Percentiles rank a stretch among this genome's conserved stretches.
Conservation (phyloP, 2,797 vertebrate species). For the Poecilia picta region DNA sequence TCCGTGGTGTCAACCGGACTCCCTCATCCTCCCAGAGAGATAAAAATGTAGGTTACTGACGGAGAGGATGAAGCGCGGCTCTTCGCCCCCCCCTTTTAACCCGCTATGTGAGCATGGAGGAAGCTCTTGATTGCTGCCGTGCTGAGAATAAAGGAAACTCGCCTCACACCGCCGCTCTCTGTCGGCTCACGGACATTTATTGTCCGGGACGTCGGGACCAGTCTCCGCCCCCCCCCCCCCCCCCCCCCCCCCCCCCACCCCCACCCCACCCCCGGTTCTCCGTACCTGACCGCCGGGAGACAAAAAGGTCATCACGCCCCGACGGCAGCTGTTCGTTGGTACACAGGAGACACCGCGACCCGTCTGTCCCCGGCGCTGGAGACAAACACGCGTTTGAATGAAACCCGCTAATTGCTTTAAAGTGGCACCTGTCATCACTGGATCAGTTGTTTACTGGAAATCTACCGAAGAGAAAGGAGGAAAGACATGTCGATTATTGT, state of each 20-base stretch:
- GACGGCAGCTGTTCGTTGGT: slow-evolving; percentile 52
- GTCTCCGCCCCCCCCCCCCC: too few relatives aligned
- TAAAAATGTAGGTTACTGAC: slow-evolving; percentile 26
- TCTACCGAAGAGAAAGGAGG: neutral
- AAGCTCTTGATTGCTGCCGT: neutral
- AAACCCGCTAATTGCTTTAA: slow-evolving; percentile 3
- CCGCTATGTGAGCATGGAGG: slow-evolving; percentile 39
- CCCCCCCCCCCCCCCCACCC: too few relatives aligned
- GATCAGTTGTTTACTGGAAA: neutral
- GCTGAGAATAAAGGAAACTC: slow-evolving; percentile 16
- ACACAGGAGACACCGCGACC: slow-evolving; percentile 1
- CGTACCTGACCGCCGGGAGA: slow-evolving; percentile 70
- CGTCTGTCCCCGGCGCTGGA: neutral
- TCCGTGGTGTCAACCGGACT: slow-evolving; percentile 80
- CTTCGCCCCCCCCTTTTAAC: slow-evolving; percentile 36
- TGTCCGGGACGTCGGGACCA: slow-evolving; percentile 55
- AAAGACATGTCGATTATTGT: neutral
- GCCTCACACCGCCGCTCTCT: slow-evolving; percentile 35
- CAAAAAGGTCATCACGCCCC: slow-evolving; percentile 71
- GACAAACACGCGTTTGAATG: slow-evolving; percentile 11
- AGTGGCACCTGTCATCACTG: slow-evolving; percentile 3
- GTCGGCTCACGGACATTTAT: slow-evolving; percentile 61
- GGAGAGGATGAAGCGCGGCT: slow-evolving; percentile 42
- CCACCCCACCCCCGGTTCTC: too few relatives aligned
- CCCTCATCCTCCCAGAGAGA: slow-evolving; percentile 70